Evolutionary conservation across 1,140 invertebrate genomes (phyloP).

Genomic region (Littorina saxatilis): DNA sequence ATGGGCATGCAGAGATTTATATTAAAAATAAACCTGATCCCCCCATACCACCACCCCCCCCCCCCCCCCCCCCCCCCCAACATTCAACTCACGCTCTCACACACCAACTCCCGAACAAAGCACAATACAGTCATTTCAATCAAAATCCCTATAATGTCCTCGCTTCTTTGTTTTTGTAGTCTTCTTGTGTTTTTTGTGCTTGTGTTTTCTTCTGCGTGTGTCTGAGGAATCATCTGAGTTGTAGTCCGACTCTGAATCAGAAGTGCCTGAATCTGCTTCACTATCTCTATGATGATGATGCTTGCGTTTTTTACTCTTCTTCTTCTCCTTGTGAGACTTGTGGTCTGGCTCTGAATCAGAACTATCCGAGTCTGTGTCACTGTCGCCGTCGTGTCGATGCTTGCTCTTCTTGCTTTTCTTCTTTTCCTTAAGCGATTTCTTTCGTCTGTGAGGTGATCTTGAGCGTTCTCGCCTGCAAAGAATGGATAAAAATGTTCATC

Average conservation of each 20-base stretch:
- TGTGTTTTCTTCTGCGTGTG: neutral
- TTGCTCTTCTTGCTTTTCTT: constrained; percentile 20
- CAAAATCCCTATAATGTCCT: neutral
- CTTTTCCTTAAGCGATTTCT: constrained; percentile 17
- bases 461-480: constrained; percentile 1
- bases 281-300: neutral
- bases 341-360: constrained; percentile 13
- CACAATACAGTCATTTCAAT: neutral
- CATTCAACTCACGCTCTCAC: too few relatives aligned
- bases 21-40: too few relatives aligned
- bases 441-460: constrained; percentile 27
- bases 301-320: constrained; percentile 10
- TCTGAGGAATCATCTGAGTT: constrained; percentile 4
- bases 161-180: constrained; percentile 1
- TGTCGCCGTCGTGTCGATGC: neutral
- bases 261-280: neutral
- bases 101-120: too few relatives aligned
- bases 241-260: constrained; percentile 8
- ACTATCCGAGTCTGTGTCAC: neutral
- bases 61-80: too few relatives aligned
- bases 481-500: too few relatives aligned
- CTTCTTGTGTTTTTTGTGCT: constrained; percentile 33
- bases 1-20: too few relatives aligned
- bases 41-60: too few relatives aligned
- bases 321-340: constrained; percentile 9